A percentile compares a stretch with the other conserved stretches of the same genome.
phyloP scores from a whole-genome alignment of 2,113 vertebrate genomes.

The Odocoileus virginianus region DNA sequence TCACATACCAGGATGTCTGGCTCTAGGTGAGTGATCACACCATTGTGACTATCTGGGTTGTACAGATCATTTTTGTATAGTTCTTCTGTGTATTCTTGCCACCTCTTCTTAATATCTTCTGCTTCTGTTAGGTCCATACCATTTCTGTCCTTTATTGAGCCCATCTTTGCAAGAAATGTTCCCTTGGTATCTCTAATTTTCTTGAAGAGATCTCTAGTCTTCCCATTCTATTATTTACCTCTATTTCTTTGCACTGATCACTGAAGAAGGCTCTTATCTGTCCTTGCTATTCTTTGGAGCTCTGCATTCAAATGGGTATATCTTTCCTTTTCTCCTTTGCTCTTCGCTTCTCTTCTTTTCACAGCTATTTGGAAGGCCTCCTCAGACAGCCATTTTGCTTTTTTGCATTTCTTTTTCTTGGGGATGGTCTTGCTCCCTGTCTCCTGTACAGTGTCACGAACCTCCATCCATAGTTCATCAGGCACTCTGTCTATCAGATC shows the following conservation, averaged over 20 bases:
- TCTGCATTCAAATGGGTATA: neutral
- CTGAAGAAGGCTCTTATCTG: neutral
- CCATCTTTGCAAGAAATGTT: neutral
- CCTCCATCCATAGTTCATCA: neutral
- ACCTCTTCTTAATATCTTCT: neutral
- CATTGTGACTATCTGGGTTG: accelerated
- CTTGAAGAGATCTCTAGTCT: neutral
- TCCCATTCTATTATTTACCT: neutral
- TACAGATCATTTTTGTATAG: neutral
- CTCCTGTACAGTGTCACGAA: neutral
- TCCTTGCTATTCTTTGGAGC: neutral
- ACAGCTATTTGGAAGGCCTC: neutral
- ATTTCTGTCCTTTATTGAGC: neutral
- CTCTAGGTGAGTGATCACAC: neutral
- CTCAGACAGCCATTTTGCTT: neutral
- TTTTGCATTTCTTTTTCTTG: neutral
- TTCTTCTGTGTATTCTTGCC: neutral
- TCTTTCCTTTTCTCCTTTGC: neutral
- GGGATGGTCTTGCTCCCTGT: neutral
- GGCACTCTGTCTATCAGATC: neutral
- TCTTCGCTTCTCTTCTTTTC: neutral
- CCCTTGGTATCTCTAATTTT: neutral
- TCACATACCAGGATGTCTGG: neutral
- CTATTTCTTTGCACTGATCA: neutral
- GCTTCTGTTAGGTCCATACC: neutral